These are phyloP conservation scores for Catharus ustulatus DNA, from an alignment of 2,797 vertebrate species.

Conservation along the genomic window DNA sequence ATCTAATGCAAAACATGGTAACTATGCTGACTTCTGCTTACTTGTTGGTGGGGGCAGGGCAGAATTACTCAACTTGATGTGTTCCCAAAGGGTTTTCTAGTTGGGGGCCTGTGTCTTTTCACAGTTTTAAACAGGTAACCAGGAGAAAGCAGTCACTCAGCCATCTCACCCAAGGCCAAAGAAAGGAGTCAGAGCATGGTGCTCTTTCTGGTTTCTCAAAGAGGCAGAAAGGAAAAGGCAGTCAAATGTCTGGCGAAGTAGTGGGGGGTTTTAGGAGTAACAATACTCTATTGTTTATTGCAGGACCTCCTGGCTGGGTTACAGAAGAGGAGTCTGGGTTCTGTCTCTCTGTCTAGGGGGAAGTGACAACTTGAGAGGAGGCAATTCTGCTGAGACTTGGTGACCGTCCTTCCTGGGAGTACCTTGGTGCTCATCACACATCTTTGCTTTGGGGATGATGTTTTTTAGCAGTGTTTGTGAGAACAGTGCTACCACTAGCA, in stretches of 20 bases:
- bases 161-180: neutral
- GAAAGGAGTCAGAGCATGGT: neutral
- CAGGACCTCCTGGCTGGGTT: neutral
- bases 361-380: neutral
- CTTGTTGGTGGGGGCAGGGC: neutral
- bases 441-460: neutral
- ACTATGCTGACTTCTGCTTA: neutral
- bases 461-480: neutral
- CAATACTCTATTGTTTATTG: neutral
- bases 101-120: neutral
- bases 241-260: neutral
- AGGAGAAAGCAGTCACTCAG: neutral
- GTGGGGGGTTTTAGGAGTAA: neutral
- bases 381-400: neutral
- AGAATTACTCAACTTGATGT: accelerated
- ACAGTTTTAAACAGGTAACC: neutral
- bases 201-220: neutral
- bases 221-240: neutral
- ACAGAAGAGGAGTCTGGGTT: slow-evolving; percentile 2
- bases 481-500: neutral
- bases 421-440: neutral
- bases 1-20: neutral
- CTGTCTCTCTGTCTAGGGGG: neutral
- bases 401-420: neutral
- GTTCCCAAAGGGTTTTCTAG: neutral